Evolutionary conservation across 2,888 invertebrate species (phyloP).

Genomic region (Apamea crenata): DNA sequence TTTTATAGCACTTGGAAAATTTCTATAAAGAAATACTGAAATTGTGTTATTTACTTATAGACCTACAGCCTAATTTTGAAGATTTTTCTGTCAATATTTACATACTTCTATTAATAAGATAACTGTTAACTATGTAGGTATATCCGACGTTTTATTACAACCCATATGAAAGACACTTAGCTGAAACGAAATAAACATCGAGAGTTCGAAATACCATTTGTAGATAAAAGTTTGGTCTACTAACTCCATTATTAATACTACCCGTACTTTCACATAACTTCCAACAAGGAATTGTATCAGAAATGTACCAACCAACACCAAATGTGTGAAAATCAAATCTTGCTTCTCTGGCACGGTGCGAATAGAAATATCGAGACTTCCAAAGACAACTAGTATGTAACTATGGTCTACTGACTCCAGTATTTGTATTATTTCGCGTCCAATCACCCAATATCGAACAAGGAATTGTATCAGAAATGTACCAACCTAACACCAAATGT

Average conservation of each 20-base stretch:
- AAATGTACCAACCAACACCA: conserved; percentile 34
- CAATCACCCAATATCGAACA: too few relatives aligned
- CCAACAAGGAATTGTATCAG: conserved; percentile 11
- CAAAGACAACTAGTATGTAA: too few relatives aligned
- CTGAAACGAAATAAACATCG: conserved; percentile 56
- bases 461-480: too few relatives aligned
- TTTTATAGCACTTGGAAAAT: background rate
- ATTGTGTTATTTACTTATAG: background rate
- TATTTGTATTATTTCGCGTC: too few relatives aligned
- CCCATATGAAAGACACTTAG: background rate
- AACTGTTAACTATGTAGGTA: background rate
- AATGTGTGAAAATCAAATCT: conserved; percentile 55
- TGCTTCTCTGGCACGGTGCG: conserved; percentile 64
- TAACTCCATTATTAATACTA: conserved; percentile 28
- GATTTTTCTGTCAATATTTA: background rate
- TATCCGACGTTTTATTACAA: background rate
- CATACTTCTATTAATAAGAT: background rate
- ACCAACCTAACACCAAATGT: conserved; percentile 36
- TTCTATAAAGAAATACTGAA: too few relatives aligned
- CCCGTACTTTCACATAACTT: background rate
- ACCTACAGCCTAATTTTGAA: background rate
- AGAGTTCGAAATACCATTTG: background rate
- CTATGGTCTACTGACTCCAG: too few relatives aligned
- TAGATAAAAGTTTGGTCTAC: background rate
- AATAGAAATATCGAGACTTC: too few relatives aligned